Evolutionary conservation across 2,888 invertebrate species (phyloP).

Genomic region (Bellardia pandia): DNA sequence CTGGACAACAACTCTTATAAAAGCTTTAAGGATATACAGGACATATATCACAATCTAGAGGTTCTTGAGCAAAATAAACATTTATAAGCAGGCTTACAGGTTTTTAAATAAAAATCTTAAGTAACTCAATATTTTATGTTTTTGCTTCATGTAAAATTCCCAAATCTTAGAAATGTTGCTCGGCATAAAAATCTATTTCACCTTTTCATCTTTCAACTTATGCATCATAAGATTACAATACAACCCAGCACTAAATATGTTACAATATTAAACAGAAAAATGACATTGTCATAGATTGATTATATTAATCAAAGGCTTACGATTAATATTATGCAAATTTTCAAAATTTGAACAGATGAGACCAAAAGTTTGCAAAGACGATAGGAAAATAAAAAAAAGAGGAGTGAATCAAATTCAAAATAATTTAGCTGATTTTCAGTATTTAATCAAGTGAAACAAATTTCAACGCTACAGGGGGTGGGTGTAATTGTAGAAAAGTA

Average conservation of each 20-base stretch:
- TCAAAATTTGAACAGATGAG: constrained; percentile 60
- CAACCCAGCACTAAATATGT: neutral
- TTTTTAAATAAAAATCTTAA: no score
- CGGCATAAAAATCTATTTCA: neutral
- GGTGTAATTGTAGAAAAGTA: constrained; percentile 11
- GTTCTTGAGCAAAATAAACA: no score
- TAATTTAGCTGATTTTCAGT: constrained; percentile 58
- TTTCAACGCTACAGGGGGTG: constrained; percentile 56
- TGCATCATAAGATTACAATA: neutral
- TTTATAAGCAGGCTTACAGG: no score
- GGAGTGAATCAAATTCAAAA: constrained; percentile 51
- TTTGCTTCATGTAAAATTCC: no score
- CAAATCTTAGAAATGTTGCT: no score
- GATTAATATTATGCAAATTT: constrained; percentile 42
- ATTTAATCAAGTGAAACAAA: constrained; percentile 65
- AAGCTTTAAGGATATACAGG: no score
- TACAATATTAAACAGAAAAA: constrained; percentile 27
- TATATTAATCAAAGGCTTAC: constrained; percentile 64
- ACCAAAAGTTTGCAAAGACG: constrained; percentile 32
- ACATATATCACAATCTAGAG: no score
- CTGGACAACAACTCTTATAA: no score
- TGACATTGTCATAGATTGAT: constrained; percentile 69
- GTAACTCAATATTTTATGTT: no score
- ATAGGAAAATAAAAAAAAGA: constrained; percentile 26
- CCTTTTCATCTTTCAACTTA: neutral